Evolutionary conservation across 2,113 vertebrate species (phyloP), one percentile per base, ranked within the genome.

Genomic region (Theristicus caerulescens): DNA sequence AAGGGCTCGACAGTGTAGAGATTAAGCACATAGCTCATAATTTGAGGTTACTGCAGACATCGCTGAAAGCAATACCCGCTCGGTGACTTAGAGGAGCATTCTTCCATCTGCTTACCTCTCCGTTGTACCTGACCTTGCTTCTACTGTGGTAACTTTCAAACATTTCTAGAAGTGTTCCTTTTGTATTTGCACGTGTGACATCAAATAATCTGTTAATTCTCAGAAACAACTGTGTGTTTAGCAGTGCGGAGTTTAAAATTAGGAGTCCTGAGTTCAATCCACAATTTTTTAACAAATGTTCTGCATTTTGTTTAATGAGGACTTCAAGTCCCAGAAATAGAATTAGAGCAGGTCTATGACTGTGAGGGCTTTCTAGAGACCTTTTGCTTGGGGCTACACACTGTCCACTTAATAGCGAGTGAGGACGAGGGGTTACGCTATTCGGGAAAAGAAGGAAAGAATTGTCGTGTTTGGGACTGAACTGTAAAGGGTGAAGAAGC

Each of bases 371-470:
- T 82, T 74, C 22, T 59, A 6, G 8, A 54, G 51, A 62, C 6
- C 26, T 70, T 91, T 79, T 46, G 2, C n/a, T 25, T 83, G 29
- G 21, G 11, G 19, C 40, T 88, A 1, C 9, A 42, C 11, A 3
- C 22, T 32, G 49, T 21, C 52, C 13, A 7, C 14, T 86, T n/a
- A 4, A 21, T 10, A 9, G 12, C 0, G 0, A 67, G 16, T 13
- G 17, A 77, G 25, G 36, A 18, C 0, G 9, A 57, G 34, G 25
- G 2, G 3, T 55, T 38, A 10, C 6, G 11, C 27, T 57, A 0
- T 29, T 73, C 7, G 44, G 51, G 62, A 61, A 36, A 69, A 49
- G 29, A 19, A 47, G n/a, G 26, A 38, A 59, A 80, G 19, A 22
- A 29, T 22, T 2, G 10, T 16, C 2, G 2, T 38, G 13, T 51